Percentiles rank a stretch among this genome's conserved stretches.
Conservation (phyloP, 2,888 invertebrate genomes). For the Dorcus parallelipipedus region DNA sequence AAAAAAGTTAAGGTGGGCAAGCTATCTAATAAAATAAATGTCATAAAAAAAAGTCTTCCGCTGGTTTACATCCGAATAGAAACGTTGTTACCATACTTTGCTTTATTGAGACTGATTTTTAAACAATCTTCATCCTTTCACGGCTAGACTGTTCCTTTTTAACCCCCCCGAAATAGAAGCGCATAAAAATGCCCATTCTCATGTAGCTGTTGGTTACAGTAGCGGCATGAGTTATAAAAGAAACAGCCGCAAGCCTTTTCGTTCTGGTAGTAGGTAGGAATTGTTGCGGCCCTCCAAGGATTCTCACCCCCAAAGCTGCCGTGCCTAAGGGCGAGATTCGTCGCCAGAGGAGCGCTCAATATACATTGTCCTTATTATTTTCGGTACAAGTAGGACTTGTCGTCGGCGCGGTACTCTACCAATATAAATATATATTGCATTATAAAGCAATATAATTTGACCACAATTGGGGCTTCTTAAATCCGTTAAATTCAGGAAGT, state of each 20-base stretch:
- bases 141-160: slow-evolving; percentile 26
- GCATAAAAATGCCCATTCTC: slow-evolving; percentile 11
- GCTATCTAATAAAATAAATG: neutral
- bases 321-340: neutral
- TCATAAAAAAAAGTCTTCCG: slow-evolving; percentile 40
- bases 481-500: slow-evolving; percentile 17
- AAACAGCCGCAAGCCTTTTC: slow-evolving; percentile 30
- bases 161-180: slow-evolving; percentile 6
- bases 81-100: slow-evolving; percentile 45
- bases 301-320: neutral
- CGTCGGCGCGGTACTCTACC: slow-evolving; percentile 14
- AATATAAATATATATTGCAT: slow-evolving; percentile 25
- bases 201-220: slow-evolving; percentile 21
- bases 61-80: slow-evolving; percentile 44
- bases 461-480: slow-evolving; percentile 22
- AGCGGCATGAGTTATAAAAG: slow-evolving; percentile 29
- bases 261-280: slow-evolving; percentile 16
- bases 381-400: slow-evolving; percentile 5
- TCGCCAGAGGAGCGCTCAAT: neutral
- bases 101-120: slow-evolving; percentile 47
- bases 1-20: too few relatives aligned
- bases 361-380: slow-evolving; percentile 12
- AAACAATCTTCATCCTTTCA: slow-evolving; percentile 28
- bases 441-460: slow-evolving; percentile 31
- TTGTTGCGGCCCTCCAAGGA: neutral